Evolutionary conservation across 2,888 invertebrate species (phyloP).

Genomic region (Chaitophorus viminalis): DNA sequence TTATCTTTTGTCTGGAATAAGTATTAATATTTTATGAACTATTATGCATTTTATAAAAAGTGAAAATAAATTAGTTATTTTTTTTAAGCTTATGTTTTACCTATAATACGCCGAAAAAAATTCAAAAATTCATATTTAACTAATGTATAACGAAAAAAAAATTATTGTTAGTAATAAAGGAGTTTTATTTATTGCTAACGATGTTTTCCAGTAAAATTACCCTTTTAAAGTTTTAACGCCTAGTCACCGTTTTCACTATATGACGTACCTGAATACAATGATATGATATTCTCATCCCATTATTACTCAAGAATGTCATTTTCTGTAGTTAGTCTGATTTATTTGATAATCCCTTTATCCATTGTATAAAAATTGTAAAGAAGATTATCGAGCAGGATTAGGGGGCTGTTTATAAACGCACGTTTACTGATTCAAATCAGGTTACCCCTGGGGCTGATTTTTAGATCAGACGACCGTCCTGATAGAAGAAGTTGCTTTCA

Average conservation of each 20-base stretch:
- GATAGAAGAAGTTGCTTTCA: background rate
- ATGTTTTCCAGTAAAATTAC: conserved; percentile 11
- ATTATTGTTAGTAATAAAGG: background rate
- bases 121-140: background rate
- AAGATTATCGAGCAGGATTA: background rate
- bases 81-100: background rate
- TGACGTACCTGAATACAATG: background rate
- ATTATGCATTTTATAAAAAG: background rate
- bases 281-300: background rate
- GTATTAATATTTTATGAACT: background rate
- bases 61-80: background rate
- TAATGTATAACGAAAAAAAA: conserved; percentile 26
- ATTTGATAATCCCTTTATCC: too few species aligned
- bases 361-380: too few species aligned
- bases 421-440: too few species aligned
- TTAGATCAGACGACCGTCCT: too few species aligned
- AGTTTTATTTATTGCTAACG: conserved; percentile 15
- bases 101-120: background rate
- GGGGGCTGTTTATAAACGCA: too few species aligned
- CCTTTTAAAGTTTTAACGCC: conserved; percentile 16
- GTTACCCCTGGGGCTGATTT: too few species aligned
- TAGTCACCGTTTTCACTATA: background rate
- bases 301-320: background rate
- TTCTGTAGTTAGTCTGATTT: background rate
- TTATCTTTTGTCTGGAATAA: background rate